A percentile compares a stretch with the other conserved stretches of the same genome.
Conservation (phyloP, 2,888 invertebrate genomes). For the Alitta virens region DNA sequence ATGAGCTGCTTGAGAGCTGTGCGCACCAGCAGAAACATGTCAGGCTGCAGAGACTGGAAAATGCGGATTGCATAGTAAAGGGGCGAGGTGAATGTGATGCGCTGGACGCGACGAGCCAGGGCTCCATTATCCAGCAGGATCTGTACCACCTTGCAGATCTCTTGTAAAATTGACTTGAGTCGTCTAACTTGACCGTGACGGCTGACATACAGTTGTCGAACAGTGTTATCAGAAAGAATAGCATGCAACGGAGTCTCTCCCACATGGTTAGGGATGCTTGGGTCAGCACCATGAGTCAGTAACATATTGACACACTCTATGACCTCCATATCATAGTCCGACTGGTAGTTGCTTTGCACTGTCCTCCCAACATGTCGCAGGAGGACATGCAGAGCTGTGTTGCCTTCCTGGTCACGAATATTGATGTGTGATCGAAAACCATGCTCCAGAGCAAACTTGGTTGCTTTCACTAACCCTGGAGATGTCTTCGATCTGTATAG, state of each 20-base stretch:
- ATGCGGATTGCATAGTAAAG: conserved; percentile 33
- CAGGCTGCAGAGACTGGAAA: conserved; percentile 32
- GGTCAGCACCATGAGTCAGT: conserved; percentile 50
- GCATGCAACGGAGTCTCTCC: conserved; percentile 72
- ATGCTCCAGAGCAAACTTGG: conserved; percentile 70
- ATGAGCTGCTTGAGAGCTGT: conserved; percentile 30
- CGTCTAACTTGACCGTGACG: conserved; percentile 30
- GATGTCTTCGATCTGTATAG: conserved; percentile 57
- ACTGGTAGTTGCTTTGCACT: conserved; percentile 27
- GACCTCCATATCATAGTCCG: conserved; percentile 43
- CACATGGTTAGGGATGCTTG: conserved; percentile 55
- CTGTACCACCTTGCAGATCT: conserved; percentile 30
- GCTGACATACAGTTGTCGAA: conserved; percentile 29
- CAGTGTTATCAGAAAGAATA: conserved; percentile 26
- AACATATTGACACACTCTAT: conserved; percentile 43
- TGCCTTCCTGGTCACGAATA: conserved; percentile 71
- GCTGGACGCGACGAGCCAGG: conserved; percentile 23
- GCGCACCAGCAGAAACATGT: conserved; percentile 33
- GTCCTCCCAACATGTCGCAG: conserved; percentile 31
- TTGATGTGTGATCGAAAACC: conserved; percentile 72
- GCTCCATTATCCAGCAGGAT: conserved; percentile 31
- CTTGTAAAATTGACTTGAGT: conserved; percentile 30
- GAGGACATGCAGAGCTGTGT: conserved; percentile 64
- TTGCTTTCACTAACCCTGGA: conserved; percentile 66
- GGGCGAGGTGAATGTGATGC: conserved; percentile 27